These are phyloP conservation scores for Sphinx pinastri DNA, from an alignment of 2,888 invertebrate species.

Conservation along the genomic window DNA sequence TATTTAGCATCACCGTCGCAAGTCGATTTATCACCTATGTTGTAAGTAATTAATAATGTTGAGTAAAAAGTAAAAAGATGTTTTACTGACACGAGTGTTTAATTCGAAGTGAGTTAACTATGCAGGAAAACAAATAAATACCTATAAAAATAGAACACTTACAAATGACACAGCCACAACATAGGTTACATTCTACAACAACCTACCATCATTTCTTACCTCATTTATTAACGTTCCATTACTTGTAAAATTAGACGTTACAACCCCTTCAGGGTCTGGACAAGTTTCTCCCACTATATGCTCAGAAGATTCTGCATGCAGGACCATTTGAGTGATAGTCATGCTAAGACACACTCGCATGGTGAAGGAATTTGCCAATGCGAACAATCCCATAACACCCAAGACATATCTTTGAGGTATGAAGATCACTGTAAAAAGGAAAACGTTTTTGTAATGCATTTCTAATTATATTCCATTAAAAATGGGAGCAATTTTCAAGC, in stretches of 20 bases:
- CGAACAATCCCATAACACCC: constrained; percentile 88
- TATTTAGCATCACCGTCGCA: too few relatives aligned
- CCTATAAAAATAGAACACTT: too few relatives aligned
- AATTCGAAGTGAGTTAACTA: too few relatives aligned
- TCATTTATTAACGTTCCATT: constrained; percentile 41
- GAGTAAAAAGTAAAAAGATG: too few relatives aligned
- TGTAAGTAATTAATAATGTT: too few relatives aligned
- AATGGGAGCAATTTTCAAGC: too few relatives aligned
- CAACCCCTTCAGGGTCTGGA: constrained; percentile 49
- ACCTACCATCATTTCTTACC: constrained; percentile 47
- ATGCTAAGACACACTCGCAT: constrained; percentile 89
- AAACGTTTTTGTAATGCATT: not conserved
- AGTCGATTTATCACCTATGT: too few relatives aligned
- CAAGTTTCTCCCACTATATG: constrained; percentile 81
- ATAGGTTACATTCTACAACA: too few relatives aligned
- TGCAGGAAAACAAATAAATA: too few relatives aligned
- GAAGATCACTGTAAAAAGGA: constrained; percentile 75
- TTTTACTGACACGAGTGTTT: too few relatives aligned
- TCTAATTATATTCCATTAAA: too few relatives aligned
- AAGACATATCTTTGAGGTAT: constrained; percentile 88
- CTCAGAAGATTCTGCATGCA: constrained; percentile 53
- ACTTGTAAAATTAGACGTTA: constrained; percentile 33
- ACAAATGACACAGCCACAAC: too few relatives aligned
- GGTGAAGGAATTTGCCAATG: constrained; percentile 88
- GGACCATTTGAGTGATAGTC: constrained; percentile 88